Evolutionary conservation across 2,113 vertebrate genomes (phyloP).

Genomic region (Xiphophorus hellerii): DNA sequence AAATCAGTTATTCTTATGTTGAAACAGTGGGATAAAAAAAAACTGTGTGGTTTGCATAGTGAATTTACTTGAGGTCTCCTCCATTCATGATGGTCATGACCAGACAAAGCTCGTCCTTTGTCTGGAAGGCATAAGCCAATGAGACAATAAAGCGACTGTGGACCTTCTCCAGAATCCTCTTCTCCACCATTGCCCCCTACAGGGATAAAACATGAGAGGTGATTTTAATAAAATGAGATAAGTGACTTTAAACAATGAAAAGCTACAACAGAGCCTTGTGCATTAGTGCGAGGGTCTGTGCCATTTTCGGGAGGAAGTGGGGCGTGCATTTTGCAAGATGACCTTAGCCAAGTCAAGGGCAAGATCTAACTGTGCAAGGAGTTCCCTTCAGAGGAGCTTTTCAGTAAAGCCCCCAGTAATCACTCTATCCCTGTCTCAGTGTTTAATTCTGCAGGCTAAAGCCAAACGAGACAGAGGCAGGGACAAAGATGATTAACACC

Average conservation of each 20-base stretch:
- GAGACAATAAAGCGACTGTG: constrained; percentile 90
- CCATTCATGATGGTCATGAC: constrained; percentile 95
- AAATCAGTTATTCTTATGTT: neutral
- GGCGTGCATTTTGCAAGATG: constrained; percentile 19
- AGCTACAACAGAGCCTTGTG: neutral
- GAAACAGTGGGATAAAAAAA: neutral
- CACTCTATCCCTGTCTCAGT: constrained; percentile 68
- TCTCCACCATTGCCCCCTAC: constrained; percentile 89
- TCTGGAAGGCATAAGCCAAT: constrained; percentile 89
- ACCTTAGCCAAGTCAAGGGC: constrained; percentile 61
- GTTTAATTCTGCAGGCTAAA: constrained; percentile 72
- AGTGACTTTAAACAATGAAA: neutral
- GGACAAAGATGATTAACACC: constrained; percentile 71
- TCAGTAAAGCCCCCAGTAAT: constrained; percentile 70
- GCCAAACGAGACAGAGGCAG: constrained; percentile 59
- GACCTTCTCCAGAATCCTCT: constrained; percentile 88
- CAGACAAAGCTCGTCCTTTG: constrained; percentile 89
- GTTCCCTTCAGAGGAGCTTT: constrained; percentile 72
- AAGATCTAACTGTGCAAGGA: constrained; percentile 60
- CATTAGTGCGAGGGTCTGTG: neutral
- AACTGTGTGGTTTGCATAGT: constrained; percentile 14
- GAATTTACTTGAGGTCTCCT: constrained; percentile 87
- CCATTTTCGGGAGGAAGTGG: neutral
- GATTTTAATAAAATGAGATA: neutral
- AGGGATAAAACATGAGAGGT: constrained; percentile 27